A percentile compares a stretch with the other conserved stretches of the same genome.
phyloP scores from a whole-genome alignment of 2,113 vertebrate species.

The Onychorhynchus coronatus region DNA sequence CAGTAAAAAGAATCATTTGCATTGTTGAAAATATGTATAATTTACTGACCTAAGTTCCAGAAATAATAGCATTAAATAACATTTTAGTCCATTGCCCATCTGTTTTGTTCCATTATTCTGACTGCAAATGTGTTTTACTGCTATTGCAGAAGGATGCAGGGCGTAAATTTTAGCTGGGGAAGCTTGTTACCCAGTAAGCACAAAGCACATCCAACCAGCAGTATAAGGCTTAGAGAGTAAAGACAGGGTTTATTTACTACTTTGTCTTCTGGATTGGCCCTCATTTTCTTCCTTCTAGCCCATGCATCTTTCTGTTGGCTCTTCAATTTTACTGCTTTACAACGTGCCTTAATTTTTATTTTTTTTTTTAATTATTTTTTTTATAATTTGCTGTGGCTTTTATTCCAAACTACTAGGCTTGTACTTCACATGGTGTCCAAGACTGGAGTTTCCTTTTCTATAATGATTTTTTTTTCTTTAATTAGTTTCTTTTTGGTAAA shows the following conservation, averaged over 20 bases:
- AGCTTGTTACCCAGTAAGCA: neutral
- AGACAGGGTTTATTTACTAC: neutral
- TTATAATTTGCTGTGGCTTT: neutral
- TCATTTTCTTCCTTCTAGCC: neutral
- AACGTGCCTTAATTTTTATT: neutral
- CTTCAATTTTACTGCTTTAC: neutral
- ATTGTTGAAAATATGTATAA: conserved; percentile 39
- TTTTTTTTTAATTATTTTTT: neutral
- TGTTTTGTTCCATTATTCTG: conserved; percentile 29
- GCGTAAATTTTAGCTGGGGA: neutral
- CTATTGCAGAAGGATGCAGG: neutral
- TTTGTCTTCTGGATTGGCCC: neutral
- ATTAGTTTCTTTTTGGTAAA: neutral
- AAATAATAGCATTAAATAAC: conserved; percentile 7
- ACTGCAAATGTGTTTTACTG: neutral
- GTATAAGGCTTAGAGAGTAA: neutral
- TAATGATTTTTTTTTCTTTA: neutral
- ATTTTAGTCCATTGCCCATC: conserved; percentile 8
- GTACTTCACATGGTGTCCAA: neutral
- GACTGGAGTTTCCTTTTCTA: neutral
- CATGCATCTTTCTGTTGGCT: neutral
- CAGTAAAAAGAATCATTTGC: conserved; percentile 27
- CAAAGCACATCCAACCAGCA: neutral
- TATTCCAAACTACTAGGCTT: neutral
- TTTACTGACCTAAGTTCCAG: conserved; percentile 9